Conservation (phyloP, 1,140 invertebrate genomes). For the Chlorops oryzae region DNA sequence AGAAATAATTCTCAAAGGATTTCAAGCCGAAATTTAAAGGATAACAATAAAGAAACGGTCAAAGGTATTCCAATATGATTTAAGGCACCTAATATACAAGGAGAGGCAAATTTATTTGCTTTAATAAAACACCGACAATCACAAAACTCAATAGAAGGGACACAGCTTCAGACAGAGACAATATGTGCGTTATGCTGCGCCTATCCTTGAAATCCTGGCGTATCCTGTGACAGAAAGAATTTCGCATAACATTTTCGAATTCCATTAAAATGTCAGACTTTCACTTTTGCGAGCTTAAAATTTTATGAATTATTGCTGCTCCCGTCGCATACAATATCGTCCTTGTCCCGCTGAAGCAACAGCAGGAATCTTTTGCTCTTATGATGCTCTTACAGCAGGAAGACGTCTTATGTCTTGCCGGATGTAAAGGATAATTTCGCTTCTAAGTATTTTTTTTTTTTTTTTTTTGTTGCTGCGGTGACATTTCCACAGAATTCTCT, state of each 20-base stretch:
- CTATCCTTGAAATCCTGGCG: no score
- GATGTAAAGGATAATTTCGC: conserved; percentile 15
- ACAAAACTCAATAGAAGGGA: conserved; percentile 10
- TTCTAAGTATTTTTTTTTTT: neutral
- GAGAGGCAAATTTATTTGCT: conserved; percentile 44
- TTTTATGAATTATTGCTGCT: conserved; percentile 21
- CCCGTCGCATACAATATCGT: neutral
- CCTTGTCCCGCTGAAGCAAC: neutral
- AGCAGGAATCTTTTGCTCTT: neutral
- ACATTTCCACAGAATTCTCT: conserved; percentile 10
- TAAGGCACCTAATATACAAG: conserved; percentile 26
- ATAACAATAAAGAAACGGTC: no score
- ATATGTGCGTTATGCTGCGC: neutral
- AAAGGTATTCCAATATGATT: no score
- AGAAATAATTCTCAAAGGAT: no score
- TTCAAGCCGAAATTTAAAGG: no score
- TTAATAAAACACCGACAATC: conserved; percentile 18
- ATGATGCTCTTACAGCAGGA: no score
- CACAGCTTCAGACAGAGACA: neutral
- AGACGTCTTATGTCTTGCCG: neutral
- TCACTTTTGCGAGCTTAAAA: conserved; percentile 20
- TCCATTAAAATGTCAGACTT: conserved; percentile 22
- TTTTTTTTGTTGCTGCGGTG: neutral
- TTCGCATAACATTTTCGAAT: no score
- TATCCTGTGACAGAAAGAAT: no score